Base-by-base conservation (phyloP, 2,888 invertebrate genomes). In the Cheilosia pagana region DNA sequence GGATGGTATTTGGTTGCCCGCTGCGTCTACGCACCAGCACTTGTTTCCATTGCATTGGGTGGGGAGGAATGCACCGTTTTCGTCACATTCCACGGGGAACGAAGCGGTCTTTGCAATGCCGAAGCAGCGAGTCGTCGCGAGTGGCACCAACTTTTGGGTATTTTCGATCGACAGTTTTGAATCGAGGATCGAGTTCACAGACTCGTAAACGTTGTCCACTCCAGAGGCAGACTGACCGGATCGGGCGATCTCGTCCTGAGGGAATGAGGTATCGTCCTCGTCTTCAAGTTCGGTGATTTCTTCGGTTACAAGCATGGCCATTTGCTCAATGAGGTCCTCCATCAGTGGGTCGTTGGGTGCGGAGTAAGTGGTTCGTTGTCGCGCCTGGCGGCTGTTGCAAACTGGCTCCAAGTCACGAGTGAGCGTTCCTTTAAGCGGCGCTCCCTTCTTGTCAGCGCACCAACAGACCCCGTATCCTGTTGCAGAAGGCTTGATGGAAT, bases 11-110 rank as follows among this genome's bases (percentile, higher is more conserved):
- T 95, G 95, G 89, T 95, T 95, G 31, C 95, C 95, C 0, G 96
- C 96, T 78, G 96, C 96, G 90, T 97, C 96, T 3, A 97, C 96
- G 90, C 97, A 97, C 96, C 97, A 97, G 90, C 97, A 97, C 65
- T 93, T 92, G n/a, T 92, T 91, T 10, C 93, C 94, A 23, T 94
- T 94, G 89, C 97, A 97, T 89, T 97, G 97, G 0, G 94, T 95
- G 0, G 97, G 95, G 1, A 94, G 92, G 91, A 96, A 97, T 87
- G 94, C 93, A 0, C 96, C 96, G 81, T 94, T 93, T 2, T 93
- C 90, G 86, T 95, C 94, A 87, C 96, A 96, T n/a, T 94, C 94
- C 0, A 93, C 92, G 0, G 93, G 92, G 8, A 93, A 92, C 0
- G 90, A 89, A 0, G 92, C 91, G 0, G 90, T 89, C 7, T 92